Evolutionary conservation across 35 echinoderm and acorn worm genomes (phyloP).

Genomic region (Apostichopus parvimensis): DNA sequence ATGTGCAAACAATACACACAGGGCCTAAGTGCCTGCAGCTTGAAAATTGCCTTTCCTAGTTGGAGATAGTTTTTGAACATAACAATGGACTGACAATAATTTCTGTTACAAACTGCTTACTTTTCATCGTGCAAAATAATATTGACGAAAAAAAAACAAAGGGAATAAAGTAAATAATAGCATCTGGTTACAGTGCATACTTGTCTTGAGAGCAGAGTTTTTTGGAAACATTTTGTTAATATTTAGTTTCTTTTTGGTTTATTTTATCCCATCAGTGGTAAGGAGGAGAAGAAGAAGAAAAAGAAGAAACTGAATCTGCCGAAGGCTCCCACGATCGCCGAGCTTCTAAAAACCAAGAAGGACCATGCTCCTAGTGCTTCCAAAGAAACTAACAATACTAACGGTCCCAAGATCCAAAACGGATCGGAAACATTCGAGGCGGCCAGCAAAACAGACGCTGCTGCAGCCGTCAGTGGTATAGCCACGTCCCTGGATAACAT

Average conservation of each 20-base stretch:
- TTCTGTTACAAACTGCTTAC: too few relatives aligned
- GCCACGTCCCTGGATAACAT: constrained; percentile 55
- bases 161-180: too few relatives aligned
- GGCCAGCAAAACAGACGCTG: background rate
- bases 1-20: too few relatives aligned
- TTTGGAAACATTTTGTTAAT: too few relatives aligned
- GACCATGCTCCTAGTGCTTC: constrained; percentile 14
- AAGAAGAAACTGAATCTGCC: constrained; percentile 52
- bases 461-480: background rate
- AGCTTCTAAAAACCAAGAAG: constrained; percentile 63
- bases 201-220: too few relatives aligned
- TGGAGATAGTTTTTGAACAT: too few relatives aligned
- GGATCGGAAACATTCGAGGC: constrained; percentile 29
- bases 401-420: constrained; percentile 14
- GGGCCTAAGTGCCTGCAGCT: too few relatives aligned
- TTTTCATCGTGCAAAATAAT: too few relatives aligned
- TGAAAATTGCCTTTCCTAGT: too few relatives aligned
- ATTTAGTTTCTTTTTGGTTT: background rate
- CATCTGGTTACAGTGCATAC: too few relatives aligned
- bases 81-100: too few relatives aligned
- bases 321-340: constrained; percentile 83
- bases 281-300: constrained; percentile 73
- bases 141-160: too few relatives aligned
- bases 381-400: constrained; percentile 12
- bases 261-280: constrained; percentile 23